These are phyloP conservation scores for Slavum lentiscoides DNA, from an alignment of 2,888 invertebrate species.

Conservation along the genomic window DNA sequence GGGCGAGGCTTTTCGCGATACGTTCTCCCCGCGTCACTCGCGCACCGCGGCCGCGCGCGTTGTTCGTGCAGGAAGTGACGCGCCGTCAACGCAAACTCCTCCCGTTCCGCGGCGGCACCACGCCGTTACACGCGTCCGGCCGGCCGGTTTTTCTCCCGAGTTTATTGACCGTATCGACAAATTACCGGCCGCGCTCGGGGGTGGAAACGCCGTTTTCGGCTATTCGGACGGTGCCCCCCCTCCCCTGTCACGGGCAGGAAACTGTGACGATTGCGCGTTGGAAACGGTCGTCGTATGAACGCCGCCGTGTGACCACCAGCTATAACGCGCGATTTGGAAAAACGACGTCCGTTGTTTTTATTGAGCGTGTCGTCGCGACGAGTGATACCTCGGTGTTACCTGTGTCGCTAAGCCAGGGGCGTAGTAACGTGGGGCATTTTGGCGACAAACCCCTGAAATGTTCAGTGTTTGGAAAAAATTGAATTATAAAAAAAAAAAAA, in stretches of 20 bases:
- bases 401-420: no score
- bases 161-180: conserved; percentile 46
- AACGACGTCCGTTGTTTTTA: not conserved
- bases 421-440: no score
- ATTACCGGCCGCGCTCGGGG: not conserved
- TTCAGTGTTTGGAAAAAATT: no score
- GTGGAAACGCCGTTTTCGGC: not conserved
- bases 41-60: no score
- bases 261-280: conserved; percentile 27
- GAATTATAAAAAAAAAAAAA: no score
- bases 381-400: no score
- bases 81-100: conserved; percentile 33
- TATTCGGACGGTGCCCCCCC: conserved; percentile 20
- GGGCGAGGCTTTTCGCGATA: not conserved
- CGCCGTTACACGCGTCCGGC: not conserved
- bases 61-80: conserved; percentile 38
- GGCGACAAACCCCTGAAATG: no score
- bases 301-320: no score
- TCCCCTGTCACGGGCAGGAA: conserved; percentile 7
- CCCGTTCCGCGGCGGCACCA: not conserved
- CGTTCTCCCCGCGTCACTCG: not conserved
- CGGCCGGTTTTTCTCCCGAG: not conserved
- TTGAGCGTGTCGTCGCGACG: no score
- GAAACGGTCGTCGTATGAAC: conserved; percentile 35
- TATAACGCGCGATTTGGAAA: conserved; percentile 40